Base-by-base conservation (phyloP, 2,797 vertebrate genomes). In the Spea hammondii region DNA sequence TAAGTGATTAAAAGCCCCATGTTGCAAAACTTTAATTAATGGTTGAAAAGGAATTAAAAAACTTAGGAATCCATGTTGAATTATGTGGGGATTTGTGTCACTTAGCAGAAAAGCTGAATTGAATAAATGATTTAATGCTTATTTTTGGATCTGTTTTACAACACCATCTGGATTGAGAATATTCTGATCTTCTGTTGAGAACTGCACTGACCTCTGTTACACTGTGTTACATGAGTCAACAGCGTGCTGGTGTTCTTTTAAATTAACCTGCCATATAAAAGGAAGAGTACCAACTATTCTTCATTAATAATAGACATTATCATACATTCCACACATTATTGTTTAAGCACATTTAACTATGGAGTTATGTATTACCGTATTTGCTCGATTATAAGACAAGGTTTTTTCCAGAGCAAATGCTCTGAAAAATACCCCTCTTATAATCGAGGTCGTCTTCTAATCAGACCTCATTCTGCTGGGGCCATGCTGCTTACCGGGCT, bases 51-150 rank as follows among this genome's bases (percentile, higher is more conserved):
- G 64, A 75, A 82, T 68, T 71, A 54, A 64, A 17, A 82, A 83
- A 79, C 47, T 76, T 70, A 70, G 2, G n/a, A 10, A 53, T 57
- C 5, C 17, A 82, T 72, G 57, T 77, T 78, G 82, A 84, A 77
- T 80, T 83, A 54, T 80, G n/a, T 48, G 10, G 49, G 80, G 46
- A 83, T 86, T 86, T 83, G 55, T 83, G 62, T 77, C 62, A 76
- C 70, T 84, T 82, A 75, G 65, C 17, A 72, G 67, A 79, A 85
- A 87, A 79, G 13, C 76, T 84, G 65, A 84, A 84, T 8, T 73
- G 69, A 80, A 86, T 79, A 44, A 83, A 79, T 70, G 5, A 72
- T 78, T 79, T 84, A 86, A 83, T 79, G 8, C 9, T 83, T 80
- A 70, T 82, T 84, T 87, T 86, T 83, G 72, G 62, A 82, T 80